These are phyloP conservation scores for Acleris laterana DNA, from an alignment of 2,888 invertebrate genomes.

Conservation along the genomic window DNA sequence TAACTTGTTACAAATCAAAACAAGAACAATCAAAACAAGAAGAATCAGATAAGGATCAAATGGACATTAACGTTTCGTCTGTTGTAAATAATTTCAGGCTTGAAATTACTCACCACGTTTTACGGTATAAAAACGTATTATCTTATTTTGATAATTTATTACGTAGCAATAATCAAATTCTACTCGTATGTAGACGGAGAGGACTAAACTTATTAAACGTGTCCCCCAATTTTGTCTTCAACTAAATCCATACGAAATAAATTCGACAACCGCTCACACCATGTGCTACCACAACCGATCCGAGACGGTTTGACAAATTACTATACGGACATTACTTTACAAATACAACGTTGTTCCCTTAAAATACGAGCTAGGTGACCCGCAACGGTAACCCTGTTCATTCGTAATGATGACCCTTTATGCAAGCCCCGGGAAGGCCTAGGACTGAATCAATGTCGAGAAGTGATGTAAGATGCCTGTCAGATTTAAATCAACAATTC, in stretches of 20 bases:
- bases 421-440: slow-evolving; percentile 32
- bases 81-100: no score
- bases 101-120: no score
- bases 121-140: no score
- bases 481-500: slow-evolving; percentile 38
- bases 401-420: slow-evolving; percentile 38
- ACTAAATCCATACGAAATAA: slow-evolving; percentile 9
- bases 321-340: not conserved
- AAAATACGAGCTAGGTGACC: not conserved
- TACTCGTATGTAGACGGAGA: no score
- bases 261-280: slow-evolving; percentile 26
- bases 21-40: no score
- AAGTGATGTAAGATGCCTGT: slow-evolving; percentile 35
- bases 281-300: slow-evolving; percentile 24
- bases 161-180: no score
- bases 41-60: no score
- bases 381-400: slow-evolving; percentile 7
- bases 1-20: no score
- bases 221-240: not conserved
- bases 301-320: slow-evolving; percentile 13
- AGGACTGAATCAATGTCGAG: slow-evolving; percentile 31
- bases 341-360: slow-evolving; percentile 1
- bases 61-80: no score
- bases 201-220: not conserved
- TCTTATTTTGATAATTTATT: no score